Base-by-base conservation (phyloP, 2,888 invertebrate species). In the Ochropleura plecta region DNA sequence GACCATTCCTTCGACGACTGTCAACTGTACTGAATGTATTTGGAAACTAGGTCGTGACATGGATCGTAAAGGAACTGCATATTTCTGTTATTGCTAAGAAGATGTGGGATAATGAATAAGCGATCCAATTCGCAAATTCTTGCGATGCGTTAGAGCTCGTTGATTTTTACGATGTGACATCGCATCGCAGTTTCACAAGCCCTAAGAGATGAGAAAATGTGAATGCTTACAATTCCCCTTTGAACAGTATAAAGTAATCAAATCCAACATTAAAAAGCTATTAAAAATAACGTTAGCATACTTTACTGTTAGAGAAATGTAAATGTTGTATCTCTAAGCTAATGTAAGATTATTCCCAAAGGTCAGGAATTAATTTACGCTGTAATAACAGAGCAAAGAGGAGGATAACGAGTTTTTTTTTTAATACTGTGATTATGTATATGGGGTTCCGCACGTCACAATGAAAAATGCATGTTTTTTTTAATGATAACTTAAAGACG, bases 331-430 rank as follows among this genome's bases (percentile, higher is more conserved):
- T 65, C 73, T 66, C 44, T 67, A 68, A 48, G 78, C 57, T 71
- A 82, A 82, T 64, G 57, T 74, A 42, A 74, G 51, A 79, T 82
- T 73, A 82, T 68, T 69, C 44, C 51, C 53, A 40, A 49, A 82
- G 78, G 80, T 70, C 79, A 64, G 49, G 46, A 70, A 70, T 79
- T 66, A 20, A 81, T 83, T 81, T 82, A 55, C 72, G 78, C 66
- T 64, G 65, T 78, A 78, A 73, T 68, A 80, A 78, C 78, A 72
- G 57, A 64, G 48, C 53, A 65, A 30, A 55, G 44, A 63, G 51
- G 57, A 71, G 51, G 20, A 63, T 55, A 62, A 71, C 49, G 66
- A 71, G 48, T 63, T 82, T 78, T 63, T 78, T 63, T 69, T 48
- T 64, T 64, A 80, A 81, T 42, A 67, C 81, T 64, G 44, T 55